phyloP scores from a whole-genome alignment of 1,140 invertebrate species.

The Trachymyrmex cornetzi region DNA sequence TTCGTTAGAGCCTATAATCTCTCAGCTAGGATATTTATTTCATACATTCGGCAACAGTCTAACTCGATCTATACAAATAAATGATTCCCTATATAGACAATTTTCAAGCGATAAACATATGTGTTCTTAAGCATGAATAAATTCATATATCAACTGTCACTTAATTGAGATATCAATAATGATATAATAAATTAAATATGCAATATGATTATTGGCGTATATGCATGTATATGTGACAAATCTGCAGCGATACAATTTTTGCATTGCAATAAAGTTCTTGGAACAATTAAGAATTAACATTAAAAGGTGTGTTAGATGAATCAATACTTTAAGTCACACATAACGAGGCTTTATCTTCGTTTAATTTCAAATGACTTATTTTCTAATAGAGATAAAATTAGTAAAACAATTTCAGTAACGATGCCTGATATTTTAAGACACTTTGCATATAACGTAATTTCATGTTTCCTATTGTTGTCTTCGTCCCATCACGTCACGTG shows the following conservation, averaged over 20 bases:
- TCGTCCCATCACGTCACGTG: slow-evolving; percentile 58
- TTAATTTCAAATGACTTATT: not conserved
- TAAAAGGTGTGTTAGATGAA: not conserved
- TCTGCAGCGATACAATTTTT: not conserved
- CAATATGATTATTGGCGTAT: not conserved
- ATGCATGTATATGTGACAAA: not conserved
- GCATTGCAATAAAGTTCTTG: not conserved
- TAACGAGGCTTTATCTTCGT: not conserved
- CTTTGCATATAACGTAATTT: slow-evolving; percentile 20
- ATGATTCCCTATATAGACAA: not conserved
- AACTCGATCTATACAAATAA: slow-evolving; percentile 47
- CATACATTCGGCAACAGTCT: not conserved
- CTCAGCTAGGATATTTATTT: slow-evolving; percentile 21
- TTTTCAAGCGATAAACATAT: not conserved
- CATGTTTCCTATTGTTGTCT: slow-evolving; percentile 43
- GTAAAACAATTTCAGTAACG: not conserved
- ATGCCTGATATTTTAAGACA: not conserved
- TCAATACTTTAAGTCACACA: not conserved
- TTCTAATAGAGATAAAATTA: not conserved
- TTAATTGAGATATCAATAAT: not conserved
- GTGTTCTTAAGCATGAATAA: not conserved
- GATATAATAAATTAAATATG: not conserved
- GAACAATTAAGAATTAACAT: not conserved
- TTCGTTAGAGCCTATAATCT: too few species aligned
- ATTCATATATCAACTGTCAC: not conserved